Percentiles rank a stretch among this genome's conserved stretches.
These are phyloP conservation scores for Antechinus stuartii DNA, from an alignment of 2,113 vertebrate species.

Conservation along the genomic window DNA sequence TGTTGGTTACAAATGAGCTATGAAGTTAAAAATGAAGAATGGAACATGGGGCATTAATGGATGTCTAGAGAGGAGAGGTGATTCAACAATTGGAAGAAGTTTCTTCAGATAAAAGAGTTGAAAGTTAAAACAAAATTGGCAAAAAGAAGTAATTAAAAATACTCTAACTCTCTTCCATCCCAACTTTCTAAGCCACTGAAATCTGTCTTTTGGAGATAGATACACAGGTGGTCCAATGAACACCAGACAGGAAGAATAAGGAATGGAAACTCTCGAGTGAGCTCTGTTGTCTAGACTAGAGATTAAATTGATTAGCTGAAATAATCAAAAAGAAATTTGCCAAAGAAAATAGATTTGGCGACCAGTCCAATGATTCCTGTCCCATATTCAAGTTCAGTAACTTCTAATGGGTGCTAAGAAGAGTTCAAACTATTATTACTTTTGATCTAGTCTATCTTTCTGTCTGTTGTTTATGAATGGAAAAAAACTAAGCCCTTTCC, in stretches of 20 bases:
- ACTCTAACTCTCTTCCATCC: background rate
- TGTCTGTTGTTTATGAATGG: constrained; percentile 12
- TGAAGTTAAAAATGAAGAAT: background rate
- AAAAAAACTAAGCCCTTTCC: background rate
- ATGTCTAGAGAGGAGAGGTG: background rate
- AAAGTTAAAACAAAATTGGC: background rate
- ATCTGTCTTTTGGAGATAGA: background rate
- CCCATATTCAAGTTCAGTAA: constrained; percentile 52
- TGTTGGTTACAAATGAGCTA: background rate
- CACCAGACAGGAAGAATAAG: background rate
- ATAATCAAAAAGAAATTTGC: constrained; percentile 57
- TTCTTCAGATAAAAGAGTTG: background rate
- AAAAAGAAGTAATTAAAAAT: background rate
- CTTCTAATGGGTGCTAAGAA: background rate
- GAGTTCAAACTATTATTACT: background rate
- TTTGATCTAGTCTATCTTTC: constrained; percentile 24
- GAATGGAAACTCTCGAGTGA: constrained; percentile 10
- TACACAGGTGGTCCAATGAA: background rate
- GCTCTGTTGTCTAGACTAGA: constrained; percentile 58
- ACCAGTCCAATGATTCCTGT: constrained; percentile 38
- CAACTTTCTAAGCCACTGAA: constrained; percentile 2
- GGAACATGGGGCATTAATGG: background rate
- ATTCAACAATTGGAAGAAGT: background rate
- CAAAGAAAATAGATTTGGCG: constrained; percentile 66
- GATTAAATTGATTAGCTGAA: constrained; percentile 55